A percentile compares a stretch with the other conserved stretches of the same genome.
These are phyloP conservation scores for Nematostella vectensis DNA, from an alignment of 92 coral and sea anemone genomes.

Conservation along the genomic window DNA sequence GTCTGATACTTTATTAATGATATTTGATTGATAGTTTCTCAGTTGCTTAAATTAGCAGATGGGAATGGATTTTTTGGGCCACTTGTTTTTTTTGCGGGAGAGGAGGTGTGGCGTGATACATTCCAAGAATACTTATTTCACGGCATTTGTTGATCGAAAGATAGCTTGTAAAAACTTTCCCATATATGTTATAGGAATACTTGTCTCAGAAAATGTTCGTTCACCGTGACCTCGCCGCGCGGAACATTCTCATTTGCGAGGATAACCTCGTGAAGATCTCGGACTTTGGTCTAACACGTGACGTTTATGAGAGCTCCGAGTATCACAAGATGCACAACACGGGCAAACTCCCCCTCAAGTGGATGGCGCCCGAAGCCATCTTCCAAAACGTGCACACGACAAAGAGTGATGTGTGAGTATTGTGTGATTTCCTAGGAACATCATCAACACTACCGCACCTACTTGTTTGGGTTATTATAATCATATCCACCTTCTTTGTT, in stretches of 20 bases:
- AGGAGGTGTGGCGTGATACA: too few relatives aligned
- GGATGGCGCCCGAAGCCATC: conserved; percentile 86
- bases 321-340: conserved; percentile 55
- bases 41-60: too few relatives aligned
- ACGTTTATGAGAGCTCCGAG: conserved; percentile 72
- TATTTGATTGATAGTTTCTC: too few relatives aligned
- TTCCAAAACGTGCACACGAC: conserved; percentile 63
- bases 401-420: conserved; percentile 67
- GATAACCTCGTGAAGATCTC: conserved; percentile 71
- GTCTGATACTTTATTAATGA: too few relatives aligned
- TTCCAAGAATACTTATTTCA: too few relatives aligned
- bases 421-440: neutral
- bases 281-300: conserved; percentile 80
- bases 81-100: too few relatives aligned
- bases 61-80: too few relatives aligned
- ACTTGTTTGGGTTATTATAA: neutral
- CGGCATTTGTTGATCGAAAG: too few relatives aligned
- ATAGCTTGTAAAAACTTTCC: neutral
- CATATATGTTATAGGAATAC: conserved; percentile 43
- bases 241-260: conserved; percentile 73
- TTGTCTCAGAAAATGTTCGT: conserved; percentile 78
- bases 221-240: conserved; percentile 82
- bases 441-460: neutral
- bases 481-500: too few relatives aligned
- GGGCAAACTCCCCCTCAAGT: conserved; percentile 71